Conservation (phyloP, 2,113 vertebrate species). For the Coptodon bakossiorum region DNA sequence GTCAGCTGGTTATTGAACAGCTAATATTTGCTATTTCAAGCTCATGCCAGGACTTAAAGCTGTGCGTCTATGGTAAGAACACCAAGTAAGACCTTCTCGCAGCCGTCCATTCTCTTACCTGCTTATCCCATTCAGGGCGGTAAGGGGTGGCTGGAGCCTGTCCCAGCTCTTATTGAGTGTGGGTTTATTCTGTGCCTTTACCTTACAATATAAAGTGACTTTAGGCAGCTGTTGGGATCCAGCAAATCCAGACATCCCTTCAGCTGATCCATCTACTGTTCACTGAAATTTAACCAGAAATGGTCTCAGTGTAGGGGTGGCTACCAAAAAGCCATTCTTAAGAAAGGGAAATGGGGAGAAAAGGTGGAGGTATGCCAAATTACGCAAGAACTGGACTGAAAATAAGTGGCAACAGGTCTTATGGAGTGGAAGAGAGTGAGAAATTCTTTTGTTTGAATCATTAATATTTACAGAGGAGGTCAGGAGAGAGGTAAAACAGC, state of each 20-base stretch:
- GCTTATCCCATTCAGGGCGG: background rate
- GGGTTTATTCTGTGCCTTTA: background rate
- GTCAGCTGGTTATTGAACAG: background rate
- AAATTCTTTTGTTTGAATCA: background rate
- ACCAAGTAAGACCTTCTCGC: background rate
- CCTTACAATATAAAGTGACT: background rate
- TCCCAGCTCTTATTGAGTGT: background rate
- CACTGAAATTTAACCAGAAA: background rate
- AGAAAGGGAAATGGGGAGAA: background rate
- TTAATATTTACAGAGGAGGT: background rate
- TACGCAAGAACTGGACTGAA: background rate
- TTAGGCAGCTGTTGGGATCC: background rate
- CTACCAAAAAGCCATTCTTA: background rate
- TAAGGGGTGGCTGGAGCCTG: background rate
- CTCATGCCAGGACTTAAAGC: background rate
- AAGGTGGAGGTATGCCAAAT: background rate
- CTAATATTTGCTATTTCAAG: background rate
- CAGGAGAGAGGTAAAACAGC: background rate
- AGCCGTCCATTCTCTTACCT: background rate
- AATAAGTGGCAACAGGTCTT: background rate
- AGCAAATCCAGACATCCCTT: background rate
- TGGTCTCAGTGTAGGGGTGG: background rate
- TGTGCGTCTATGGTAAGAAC: background rate
- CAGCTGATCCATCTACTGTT: background rate
- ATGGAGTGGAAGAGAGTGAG: background rate